These are phyloP conservation scores for Fragum sueziense DNA, from an alignment of 2,888 invertebrate species.

Conservation along the genomic window DNA sequence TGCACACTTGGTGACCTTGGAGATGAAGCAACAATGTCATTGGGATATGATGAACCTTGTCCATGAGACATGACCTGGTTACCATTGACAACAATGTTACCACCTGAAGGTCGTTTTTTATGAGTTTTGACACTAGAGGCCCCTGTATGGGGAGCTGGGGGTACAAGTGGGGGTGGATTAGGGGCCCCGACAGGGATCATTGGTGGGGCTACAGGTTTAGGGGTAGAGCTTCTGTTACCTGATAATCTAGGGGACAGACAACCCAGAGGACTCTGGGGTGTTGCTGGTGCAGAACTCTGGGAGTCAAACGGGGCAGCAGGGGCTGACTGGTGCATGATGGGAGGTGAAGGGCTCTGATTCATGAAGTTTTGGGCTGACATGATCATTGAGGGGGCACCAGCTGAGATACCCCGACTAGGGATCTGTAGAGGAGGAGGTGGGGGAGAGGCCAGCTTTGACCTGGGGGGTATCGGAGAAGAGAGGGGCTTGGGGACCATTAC, in stretches of 20 bases:
- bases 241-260: conserved; percentile 54
- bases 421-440: conserved; percentile 30
- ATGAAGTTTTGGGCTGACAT: conserved; percentile 42
- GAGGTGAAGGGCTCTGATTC: conserved; percentile 34
- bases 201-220: conserved; percentile 59
- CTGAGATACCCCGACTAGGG: conserved; percentile 3
- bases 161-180: conserved; percentile 50
- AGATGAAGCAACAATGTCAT: conserved; percentile 29
- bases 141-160: conserved; percentile 51
- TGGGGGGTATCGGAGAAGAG: conserved; percentile 50
- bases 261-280: conserved; percentile 40
- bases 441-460: conserved; percentile 17
- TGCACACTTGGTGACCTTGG: conserved; percentile 33
- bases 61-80: conserved; percentile 49
- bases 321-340: conserved; percentile 40
- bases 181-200: conserved; percentile 36
- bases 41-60: conserved; percentile 38
- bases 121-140: conserved; percentile 41
- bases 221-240: conserved; percentile 40
- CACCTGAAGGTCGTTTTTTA: conserved; percentile 56
- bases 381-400: conserved; percentile 37
- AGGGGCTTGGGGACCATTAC: conserved; percentile 42
- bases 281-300: conserved; percentile 39
- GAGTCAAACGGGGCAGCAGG: conserved; percentile 27
- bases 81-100: conserved; percentile 56